These are phyloP conservation scores for Venustoraphidia nigricollis DNA, from an alignment of 2,888 invertebrate species.

Conservation along the genomic window DNA sequence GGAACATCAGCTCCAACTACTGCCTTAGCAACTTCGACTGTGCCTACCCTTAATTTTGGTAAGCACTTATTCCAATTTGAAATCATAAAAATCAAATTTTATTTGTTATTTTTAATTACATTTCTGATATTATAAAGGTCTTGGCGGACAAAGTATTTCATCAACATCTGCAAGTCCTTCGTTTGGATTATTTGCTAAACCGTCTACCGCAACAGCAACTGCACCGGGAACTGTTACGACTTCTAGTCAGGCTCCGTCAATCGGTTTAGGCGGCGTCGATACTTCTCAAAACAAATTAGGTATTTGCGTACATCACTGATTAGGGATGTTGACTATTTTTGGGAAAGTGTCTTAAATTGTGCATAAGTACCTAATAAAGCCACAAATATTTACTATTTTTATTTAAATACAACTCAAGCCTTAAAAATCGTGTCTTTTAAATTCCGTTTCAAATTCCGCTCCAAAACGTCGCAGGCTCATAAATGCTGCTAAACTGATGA, in stretches of 20 bases:
- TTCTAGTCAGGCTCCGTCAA: constrained; percentile 6
- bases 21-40: constrained; percentile 6
- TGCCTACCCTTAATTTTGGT: constrained; percentile 11
- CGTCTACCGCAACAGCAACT: constrained; percentile 7
- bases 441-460: too few relatives aligned
- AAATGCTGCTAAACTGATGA: too few relatives aligned
- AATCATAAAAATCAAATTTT: too few relatives aligned
- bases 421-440: too few relatives aligned
- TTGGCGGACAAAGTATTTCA: too few relatives aligned
- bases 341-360: too few relatives aligned
- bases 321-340: too few relatives aligned
- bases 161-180: constrained; percentile 15
- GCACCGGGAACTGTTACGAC: constrained; percentile 12
- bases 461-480: too few relatives aligned
- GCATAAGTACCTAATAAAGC: too few relatives aligned
- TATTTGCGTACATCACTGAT: constrained; percentile 20
- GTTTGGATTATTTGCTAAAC: constrained; percentile 14
- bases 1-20: constrained; percentile 11
- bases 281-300: constrained; percentile 28
- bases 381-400: too few relatives aligned
- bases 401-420: too few relatives aligned
- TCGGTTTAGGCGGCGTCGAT: constrained; percentile 56
- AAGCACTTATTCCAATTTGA: constrained; percentile 4
- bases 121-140: background rate
- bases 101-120: background rate